Conservation (phyloP, 2,888 invertebrate genomes). For the Troilus luridus region DNA sequence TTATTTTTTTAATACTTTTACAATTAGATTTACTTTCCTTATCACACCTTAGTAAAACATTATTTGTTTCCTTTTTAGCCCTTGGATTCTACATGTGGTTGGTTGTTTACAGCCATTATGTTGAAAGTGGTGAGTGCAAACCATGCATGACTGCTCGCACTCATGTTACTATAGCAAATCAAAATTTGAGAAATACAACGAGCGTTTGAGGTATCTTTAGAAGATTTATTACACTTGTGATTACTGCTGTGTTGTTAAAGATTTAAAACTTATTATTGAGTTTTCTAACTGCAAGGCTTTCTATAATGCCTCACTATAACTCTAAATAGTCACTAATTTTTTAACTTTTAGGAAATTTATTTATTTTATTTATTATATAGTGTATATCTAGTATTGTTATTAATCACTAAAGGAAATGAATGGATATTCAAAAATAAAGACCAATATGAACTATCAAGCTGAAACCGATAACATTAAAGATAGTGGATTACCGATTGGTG, state of each 20-base stretch:
- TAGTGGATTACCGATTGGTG: neutral
- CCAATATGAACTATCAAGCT: neutral
- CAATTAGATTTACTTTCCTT: neutral
- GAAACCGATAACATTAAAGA: neutral
- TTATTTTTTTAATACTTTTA: neutral
- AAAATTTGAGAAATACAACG: conserved; percentile 59
- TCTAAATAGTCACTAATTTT: neutral
- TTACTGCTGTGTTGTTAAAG: neutral
- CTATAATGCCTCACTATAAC: neutral
- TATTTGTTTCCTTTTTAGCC: conserved; percentile 55
- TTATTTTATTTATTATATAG: neutral
- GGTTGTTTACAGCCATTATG: conserved; percentile 70
- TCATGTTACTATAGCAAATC: conserved; percentile 61
- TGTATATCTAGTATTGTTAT: neutral
- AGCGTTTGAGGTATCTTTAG: conserved; percentile 50
- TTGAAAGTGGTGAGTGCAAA: conserved; percentile 67
- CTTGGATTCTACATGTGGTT: conserved; percentile 69
- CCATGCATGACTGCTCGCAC: conserved; percentile 61
- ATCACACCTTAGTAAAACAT: neutral
- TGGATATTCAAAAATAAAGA: neutral
- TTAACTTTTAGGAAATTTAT: neutral
- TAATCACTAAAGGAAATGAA: neutral
- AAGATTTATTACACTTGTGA: neutral
- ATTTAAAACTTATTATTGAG: neutral
- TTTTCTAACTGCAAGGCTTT: neutral